Conservation (phyloP, 2,113 vertebrate species). For the Chionomys nivalis region DNA sequence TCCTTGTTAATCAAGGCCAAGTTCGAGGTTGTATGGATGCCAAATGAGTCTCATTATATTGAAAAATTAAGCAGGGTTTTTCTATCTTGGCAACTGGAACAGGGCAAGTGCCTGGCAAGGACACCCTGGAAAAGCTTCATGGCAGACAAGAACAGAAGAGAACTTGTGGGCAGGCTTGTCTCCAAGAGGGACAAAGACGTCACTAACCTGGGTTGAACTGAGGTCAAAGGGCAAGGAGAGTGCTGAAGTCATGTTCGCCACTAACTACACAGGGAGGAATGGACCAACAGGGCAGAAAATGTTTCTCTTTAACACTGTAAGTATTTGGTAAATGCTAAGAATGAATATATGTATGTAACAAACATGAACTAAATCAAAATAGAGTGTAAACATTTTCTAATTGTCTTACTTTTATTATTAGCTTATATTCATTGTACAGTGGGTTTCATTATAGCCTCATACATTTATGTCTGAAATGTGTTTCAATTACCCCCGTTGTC, state of each 20-base stretch:
- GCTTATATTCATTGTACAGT: neutral
- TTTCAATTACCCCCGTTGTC: too few relatives aligned
- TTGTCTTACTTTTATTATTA: neutral
- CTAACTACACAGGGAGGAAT: neutral
- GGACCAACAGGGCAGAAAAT: neutral
- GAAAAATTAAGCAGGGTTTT: neutral
- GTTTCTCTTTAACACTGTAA: neutral
- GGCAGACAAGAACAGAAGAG: neutral
- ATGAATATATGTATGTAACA: neutral
- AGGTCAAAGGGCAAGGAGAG: neutral
- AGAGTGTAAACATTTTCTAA: neutral
- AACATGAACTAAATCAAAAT: neutral
- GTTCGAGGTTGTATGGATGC: neutral
- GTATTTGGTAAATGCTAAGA: neutral
- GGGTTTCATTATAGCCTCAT: neutral
- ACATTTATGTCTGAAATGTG: neutral
- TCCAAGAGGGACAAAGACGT: neutral
- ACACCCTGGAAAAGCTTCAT: neutral
- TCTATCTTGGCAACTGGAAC: neutral
- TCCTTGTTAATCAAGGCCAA: neutral
- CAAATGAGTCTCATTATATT: neutral
- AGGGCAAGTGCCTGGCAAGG: neutral
- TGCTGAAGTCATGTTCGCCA: rapidly evolving
- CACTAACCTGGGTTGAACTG: neutral
- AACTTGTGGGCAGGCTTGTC: neutral